Evolutionary conservation across 2,113 vertebrate genomes (phyloP), one percentile per base, ranked within the genome.

Genomic region (Uria aalge): DNA sequence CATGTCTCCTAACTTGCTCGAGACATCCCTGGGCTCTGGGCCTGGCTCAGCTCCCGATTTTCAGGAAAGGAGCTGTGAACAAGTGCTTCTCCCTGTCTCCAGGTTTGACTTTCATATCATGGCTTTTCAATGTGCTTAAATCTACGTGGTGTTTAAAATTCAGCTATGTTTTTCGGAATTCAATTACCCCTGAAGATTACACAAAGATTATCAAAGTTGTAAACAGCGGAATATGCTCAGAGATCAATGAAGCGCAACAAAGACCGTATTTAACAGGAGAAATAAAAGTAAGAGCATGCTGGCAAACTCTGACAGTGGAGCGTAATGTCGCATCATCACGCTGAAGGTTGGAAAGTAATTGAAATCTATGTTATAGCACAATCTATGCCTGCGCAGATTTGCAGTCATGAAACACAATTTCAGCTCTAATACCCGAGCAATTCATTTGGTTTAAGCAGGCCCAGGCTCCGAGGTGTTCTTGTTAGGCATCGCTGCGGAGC

Each of bases 121-220:
- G 89, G 93, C 76, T 81, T 82, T 86, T 86, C 77, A 38, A 12
- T 12, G 85, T 36, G 29, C 43, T 76, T 82, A 81, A 79, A 69
- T 85, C 83, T 80, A 48, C 1, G 23, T 24, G 57, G 78, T 95
- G 90, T 89, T 97, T 97, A 97, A 97, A 97, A 97, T 95, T 93
- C 96, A 94, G 91, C 91, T 87, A 52, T 85, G 16, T 91, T 96
- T 77, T 88, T 94, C 12, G 36, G 93, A 97, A 98, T 98, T 98
- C 98, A 98, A 97, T 98, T 97, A 97, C 97, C 97, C 96, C 93
- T 88, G 83, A 96, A 97, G 97, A 98, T 98, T 98, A 98, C 96
- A 96, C 97, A 98, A 97, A 98, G 98, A 98, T 98, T 96, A 97
- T 98, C 97, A 97, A 97, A 98, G 97, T 88, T 97, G 97, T 97